phyloP scores from a whole-genome alignment of 2,888 invertebrate genomes.

The Ichneumoninae sp. region DNA sequence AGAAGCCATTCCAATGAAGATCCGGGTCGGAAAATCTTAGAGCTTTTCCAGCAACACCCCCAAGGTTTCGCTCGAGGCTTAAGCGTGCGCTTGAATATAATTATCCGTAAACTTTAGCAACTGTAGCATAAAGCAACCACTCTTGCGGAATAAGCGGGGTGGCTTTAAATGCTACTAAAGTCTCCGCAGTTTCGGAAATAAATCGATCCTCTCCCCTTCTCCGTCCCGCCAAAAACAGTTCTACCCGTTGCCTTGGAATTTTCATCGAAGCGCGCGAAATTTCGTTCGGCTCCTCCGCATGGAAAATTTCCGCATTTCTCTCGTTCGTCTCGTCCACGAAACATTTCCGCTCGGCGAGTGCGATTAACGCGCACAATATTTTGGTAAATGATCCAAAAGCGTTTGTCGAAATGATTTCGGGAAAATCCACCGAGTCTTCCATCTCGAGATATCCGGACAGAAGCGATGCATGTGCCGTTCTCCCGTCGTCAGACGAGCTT shows the following conservation, averaged over 20 bases:
- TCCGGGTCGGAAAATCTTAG: slow-evolving; percentile 18
- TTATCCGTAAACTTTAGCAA: slow-evolving; percentile 19
- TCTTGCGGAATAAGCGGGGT: slow-evolving; percentile 28
- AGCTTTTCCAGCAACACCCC: slow-evolving; percentile 30
- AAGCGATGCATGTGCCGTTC: slow-evolving; percentile 28
- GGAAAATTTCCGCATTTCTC: background rate
- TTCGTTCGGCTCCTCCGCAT: background rate
- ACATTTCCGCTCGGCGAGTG: background rate
- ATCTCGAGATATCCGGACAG: slow-evolving; percentile 18
- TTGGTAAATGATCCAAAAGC: slow-evolving; percentile 6
- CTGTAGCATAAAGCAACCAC: slow-evolving; percentile 8
- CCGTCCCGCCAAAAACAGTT: slow-evolving; percentile 16
- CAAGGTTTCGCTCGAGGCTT: slow-evolving; percentile 12
- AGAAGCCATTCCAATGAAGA: slow-evolving; percentile 15
- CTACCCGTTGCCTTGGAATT: slow-evolving; percentile 2
- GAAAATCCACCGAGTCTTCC: background rate
- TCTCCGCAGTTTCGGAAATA: slow-evolving; percentile 49
- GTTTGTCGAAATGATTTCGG: background rate
- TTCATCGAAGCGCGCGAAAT: slow-evolving; percentile 1
- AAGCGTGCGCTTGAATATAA: background rate
- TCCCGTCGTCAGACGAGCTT: slow-evolving; percentile 55
- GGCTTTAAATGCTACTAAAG: slow-evolving; percentile 54
- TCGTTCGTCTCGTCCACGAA: slow-evolving; percentile 2
- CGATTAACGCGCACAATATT: slow-evolving; percentile 14
- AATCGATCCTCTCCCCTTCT: slow-evolving; percentile 29